These are phyloP conservation scores for Idaea dimidiata DNA, from an alignment of 2,888 invertebrate genomes.

Conservation along the genomic window DNA sequence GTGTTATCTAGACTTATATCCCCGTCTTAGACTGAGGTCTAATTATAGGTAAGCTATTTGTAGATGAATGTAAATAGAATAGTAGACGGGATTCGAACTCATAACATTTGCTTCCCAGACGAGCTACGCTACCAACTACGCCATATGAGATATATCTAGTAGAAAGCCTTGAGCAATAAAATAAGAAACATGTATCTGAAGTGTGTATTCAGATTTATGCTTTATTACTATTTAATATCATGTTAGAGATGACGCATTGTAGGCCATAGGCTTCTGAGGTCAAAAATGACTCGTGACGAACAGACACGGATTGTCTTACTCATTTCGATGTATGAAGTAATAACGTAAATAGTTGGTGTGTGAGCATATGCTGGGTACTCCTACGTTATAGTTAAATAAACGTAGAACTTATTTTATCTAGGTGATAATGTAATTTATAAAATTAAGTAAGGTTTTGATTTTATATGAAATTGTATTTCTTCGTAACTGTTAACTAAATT, in stretches of 20 bases:
- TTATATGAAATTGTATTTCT: too few relatives aligned
- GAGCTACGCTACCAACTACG: too few relatives aligned
- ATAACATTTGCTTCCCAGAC: too few relatives aligned
- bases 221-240: background rate
- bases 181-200: background rate
- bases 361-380: background rate
- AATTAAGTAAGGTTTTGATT: too few relatives aligned
- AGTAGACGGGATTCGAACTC: too few relatives aligned
- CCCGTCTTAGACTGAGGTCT: too few relatives aligned
- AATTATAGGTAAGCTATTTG: too few relatives aligned
- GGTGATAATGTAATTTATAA: too few relatives aligned
- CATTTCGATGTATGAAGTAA: background rate
- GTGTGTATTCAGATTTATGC: background rate
- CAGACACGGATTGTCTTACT: slow-evolving; percentile 1
- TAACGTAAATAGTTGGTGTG: background rate
- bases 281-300: slow-evolving; percentile 1
- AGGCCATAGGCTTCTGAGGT: slow-evolving; percentile 1
- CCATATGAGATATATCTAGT: background rate
- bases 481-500: too few relatives aligned
- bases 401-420: too few relatives aligned
- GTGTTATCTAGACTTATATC: too few relatives aligned
- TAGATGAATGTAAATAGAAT: too few relatives aligned
- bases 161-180: background rate
- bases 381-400: background rate
- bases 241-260: background rate